Evolutionary conservation across 2,888 invertebrate genomes (phyloP), one percentile per base, ranked within the genome.

Genomic region (Sthenelais limicola): DNA sequence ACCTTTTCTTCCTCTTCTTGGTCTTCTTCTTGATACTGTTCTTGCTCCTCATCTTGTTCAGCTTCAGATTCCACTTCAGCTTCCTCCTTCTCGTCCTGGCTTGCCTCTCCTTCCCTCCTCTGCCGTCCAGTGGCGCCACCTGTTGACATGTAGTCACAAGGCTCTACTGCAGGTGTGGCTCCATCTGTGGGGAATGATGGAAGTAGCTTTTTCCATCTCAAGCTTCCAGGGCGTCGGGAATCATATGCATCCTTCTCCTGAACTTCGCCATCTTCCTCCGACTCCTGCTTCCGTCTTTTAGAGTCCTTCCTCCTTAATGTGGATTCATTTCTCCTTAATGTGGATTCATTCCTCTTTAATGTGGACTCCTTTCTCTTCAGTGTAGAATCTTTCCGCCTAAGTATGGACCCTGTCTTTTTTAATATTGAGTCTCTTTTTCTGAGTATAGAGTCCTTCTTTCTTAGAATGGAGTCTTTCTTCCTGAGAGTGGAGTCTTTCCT

Each of bases 141-240:
- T n/a, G n/a, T n/a, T n/a, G 24, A 26, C n/a, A 26, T 67, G 24
- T 43, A 67, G 18, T 24, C 67, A 18, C 47, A 24, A 47, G 56
- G 30, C 28, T 24, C 30, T 26, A 24, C 21, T 24, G 51, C 7
- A 26, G 21, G 21, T 15, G 43, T 15, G 43, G 12, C 9, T 43
- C 18, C 43, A 43, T 9, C 9, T 43, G 9, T 43, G 12, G n/a
- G n/a, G n/a, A n/a, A n/a, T n/a, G n/a, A n/a, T n/a, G n/a, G n/a
- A n/a, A n/a, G n/a, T n/a, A n/a, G n/a, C n/a, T n/a, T n/a, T n/a
- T n/a, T n/a, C n/a, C n/a, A n/a, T n/a, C 43, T 43, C 18, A 9
- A 9, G 15, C 30, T 56, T 26, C 30, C 28, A 24, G 26, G 28
- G 18, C n/a, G 26, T 9, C 18, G 7, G 30, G 3, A 26, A 12